phyloP scores from a whole-genome alignment of 2,888 invertebrate species.

The Habroteleia sp. region DNA sequence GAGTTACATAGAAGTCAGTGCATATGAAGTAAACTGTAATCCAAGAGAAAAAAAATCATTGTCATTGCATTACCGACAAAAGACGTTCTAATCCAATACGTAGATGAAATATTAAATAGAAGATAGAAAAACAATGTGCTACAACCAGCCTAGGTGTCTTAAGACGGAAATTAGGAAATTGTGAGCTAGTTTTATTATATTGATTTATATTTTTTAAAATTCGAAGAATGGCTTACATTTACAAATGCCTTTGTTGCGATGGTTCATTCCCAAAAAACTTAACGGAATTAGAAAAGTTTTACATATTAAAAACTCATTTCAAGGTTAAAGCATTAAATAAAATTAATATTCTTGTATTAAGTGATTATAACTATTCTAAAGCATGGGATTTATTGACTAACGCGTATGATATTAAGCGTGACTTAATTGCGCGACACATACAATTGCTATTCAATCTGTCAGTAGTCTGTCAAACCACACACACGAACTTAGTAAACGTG shows the following conservation, averaged over 20 bases:
- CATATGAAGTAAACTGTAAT: too few relatives aligned
- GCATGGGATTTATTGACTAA: conserved; percentile 52
- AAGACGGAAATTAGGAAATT: too few relatives aligned
- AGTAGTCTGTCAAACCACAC: not conserved
- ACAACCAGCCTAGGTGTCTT: too few relatives aligned
- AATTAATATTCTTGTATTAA: conserved; percentile 43
- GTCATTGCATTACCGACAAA: too few relatives aligned
- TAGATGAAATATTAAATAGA: too few relatives aligned
- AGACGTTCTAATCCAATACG: too few relatives aligned
- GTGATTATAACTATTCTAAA: conserved; percentile 46
- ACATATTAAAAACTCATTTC: not conserved
- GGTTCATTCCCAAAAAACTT: conserved; percentile 49
- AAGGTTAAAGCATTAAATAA: conserved; percentile 22
- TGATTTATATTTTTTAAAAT: too few relatives aligned
- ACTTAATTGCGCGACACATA: conserved; percentile 57
- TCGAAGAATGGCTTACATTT: conserved; percentile 60
- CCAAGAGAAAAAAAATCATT: too few relatives aligned
- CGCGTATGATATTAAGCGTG: conserved; percentile 56
- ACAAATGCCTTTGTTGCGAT: conserved; percentile 52
- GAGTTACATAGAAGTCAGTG: too few relatives aligned
- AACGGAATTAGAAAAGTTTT: conserved; percentile 41
- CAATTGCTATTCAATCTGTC: conserved; percentile 1
- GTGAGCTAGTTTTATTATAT: too few relatives aligned
- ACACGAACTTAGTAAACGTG: too few relatives aligned
- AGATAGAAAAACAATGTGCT: too few relatives aligned